Evolutionary conservation across 1,140 invertebrate genomes (phyloP).

Genomic region (Mercenaria mercenaria): DNA sequence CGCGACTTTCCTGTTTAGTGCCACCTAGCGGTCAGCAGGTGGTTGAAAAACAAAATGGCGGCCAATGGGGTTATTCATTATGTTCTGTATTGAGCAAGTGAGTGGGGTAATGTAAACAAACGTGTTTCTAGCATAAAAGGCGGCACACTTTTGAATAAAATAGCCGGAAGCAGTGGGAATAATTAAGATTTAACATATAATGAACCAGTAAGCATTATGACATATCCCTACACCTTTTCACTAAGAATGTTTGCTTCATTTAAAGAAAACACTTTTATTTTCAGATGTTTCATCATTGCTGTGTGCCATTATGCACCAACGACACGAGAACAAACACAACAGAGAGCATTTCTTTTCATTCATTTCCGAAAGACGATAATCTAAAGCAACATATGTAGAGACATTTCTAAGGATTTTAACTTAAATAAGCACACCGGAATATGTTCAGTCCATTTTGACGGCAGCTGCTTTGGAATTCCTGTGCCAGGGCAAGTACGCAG

Average conservation of each 20-base stretch:
- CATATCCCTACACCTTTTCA: no score
- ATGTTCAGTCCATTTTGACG: neutral
- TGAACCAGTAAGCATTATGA: no score
- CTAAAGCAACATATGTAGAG: neutral
- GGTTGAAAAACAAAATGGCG: no score
- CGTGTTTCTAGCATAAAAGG: neutral
- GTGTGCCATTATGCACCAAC: neutral
- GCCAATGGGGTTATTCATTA: no score
- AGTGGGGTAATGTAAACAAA: slow-evolving; percentile 6
- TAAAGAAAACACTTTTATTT: neutral
- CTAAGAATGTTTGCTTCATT: neutral
- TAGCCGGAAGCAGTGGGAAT: no score
- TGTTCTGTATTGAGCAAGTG: neutral
- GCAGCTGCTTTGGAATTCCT: neutral
- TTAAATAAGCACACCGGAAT: neutral
- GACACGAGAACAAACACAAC: neutral
- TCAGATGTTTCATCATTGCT: slow-evolving; percentile 20
- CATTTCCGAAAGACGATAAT: neutral
- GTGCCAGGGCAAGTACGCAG: neutral
- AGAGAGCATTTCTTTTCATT: neutral
- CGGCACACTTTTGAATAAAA: no score
- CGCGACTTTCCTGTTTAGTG: no score
- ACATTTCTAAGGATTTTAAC: neutral
- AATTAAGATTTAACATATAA: no score
- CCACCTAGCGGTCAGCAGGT: no score